Percentiles rank a stretch among this genome's conserved stretches.
Evolutionary conservation across 2,113 vertebrate species (phyloP).

Genomic region (Seriola dumerili): DNA sequence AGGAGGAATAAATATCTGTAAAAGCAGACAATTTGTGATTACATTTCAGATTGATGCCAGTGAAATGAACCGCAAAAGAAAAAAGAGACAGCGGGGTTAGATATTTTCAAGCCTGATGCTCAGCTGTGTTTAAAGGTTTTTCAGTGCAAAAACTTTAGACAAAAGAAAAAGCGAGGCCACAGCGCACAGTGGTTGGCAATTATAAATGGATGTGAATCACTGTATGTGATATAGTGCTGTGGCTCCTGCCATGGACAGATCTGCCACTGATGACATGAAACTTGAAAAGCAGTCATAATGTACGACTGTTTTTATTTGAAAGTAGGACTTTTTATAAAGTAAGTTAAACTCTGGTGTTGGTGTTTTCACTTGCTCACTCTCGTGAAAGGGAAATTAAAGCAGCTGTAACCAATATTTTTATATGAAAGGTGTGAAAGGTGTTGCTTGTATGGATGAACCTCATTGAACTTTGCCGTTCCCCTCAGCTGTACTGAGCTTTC

Average conservation of each 20-base stretch:
- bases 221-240: slow-evolving; percentile 31
- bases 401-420: background rate
- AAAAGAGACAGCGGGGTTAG: background rate
- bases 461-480: background rate
- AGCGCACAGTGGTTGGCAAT: slow-evolving; percentile 41
- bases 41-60: background rate
- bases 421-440: background rate
- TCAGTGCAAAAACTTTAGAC: slow-evolving; percentile 15
- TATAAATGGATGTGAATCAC: slow-evolving; percentile 57
- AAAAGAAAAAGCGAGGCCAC: slow-evolving; percentile 37
- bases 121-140: slow-evolving; percentile 8
- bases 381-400: background rate
- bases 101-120: background rate
- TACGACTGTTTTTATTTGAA: background rate
- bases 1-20: background rate
- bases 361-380: too few relatives aligned
- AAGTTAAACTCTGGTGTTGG: background rate
- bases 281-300: background rate
- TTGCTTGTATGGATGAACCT: background rate
- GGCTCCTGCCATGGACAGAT: slow-evolving; percentile 34
- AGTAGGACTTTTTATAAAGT: background rate
- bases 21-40: background rate
- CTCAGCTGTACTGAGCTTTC: background rate
- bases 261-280: slow-evolving; percentile 6
- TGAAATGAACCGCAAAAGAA: background rate